A percentile compares a stretch with the other conserved stretches of the same genome.
phyloP scores from a whole-genome alignment of 1,140 invertebrate species.

The Cherax quadricarinatus region DNA sequence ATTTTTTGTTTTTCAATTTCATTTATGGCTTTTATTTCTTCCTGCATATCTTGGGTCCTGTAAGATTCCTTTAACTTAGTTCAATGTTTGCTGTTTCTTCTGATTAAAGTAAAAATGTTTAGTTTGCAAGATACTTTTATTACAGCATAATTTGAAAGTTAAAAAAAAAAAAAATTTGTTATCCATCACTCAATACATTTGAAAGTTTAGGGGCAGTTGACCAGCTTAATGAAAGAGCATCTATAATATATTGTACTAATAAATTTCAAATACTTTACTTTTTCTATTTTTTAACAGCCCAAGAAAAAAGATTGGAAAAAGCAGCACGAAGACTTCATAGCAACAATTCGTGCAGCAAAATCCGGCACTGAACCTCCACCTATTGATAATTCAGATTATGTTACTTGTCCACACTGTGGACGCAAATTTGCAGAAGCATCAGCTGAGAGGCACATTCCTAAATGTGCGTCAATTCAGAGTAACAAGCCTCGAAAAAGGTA shows the following conservation, averaged over 20 bases:
- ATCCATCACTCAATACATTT: too few relatives aligned
- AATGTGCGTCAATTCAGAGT: constrained; percentile 89
- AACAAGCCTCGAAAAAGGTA: constrained; percentile 82
- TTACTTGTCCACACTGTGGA: constrained; percentile 93
- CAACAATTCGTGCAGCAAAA: constrained; percentile 92
- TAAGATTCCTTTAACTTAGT: too few relatives aligned
- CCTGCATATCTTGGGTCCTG: too few relatives aligned
- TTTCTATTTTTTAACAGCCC: constrained; percentile 63
- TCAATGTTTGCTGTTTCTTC: too few relatives aligned
- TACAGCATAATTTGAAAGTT: too few relatives aligned
- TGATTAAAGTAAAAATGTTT: too few relatives aligned
- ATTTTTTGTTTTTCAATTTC: too few relatives aligned
- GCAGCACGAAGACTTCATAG: constrained; percentile 95
- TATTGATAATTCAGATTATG: constrained; percentile 91
- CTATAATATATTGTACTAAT: not conserved
- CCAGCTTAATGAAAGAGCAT: not conserved
- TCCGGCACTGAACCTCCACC: constrained; percentile 84
- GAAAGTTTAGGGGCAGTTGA: not conserved
- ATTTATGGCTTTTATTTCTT: too few relatives aligned
- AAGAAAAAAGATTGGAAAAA: constrained; percentile 90
- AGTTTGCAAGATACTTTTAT: too few relatives aligned
- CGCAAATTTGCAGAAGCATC: constrained; percentile 91
- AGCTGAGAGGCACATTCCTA: constrained; percentile 95
- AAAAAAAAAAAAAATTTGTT: too few relatives aligned
- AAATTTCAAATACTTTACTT: not conserved